Base-by-base conservation (phyloP, 1,140 invertebrate species). In the Ceratosolen solmsi region DNA sequence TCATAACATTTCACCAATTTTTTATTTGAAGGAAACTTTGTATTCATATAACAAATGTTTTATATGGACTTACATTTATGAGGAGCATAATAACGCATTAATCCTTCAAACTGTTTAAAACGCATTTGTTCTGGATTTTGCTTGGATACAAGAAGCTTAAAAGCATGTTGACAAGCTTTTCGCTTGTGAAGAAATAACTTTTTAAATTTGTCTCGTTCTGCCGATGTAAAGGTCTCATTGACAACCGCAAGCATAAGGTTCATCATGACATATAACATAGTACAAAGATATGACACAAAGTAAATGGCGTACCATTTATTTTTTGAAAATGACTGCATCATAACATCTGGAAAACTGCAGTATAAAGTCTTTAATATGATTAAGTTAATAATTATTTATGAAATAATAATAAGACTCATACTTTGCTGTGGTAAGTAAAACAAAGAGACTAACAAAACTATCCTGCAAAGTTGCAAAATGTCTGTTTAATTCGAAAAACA, bases 171-270 rank as follows among this genome's bases (percentile, higher is more conserved):
- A 89, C 96, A 96, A 0, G 96, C 97, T 86, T 94, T 93, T 74
- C 96, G 92, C 87, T 97, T 95, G 89, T 98, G 97, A 54, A 98
- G 93, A 81, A 97, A 93, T 54, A 98, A 87, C 87, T 97, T 96
- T 82, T 95, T 94, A 86, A 97, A 96, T 89, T 98, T 98, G 82
- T 96, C 95, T 79, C 96, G 95, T 91, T 98, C 97, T 56, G 96
- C 95, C 38, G 94, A 94, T 22, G 96, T 97, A 89, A 98, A 98
- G 8, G 96, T 95, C 91, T 97, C 96, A 90, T 98, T 98, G 2
- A 98, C 97, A 33, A 98, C 96, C 75, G 97, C 97, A 72, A 98
- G 91, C 94, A 98, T 96, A 94, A 98, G 93, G 91, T 97, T 98
- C 96, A 98, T 97, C 82, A 98, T 93, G 46, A 98, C 95, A 88